Evolutionary conservation across 2,888 invertebrate species (phyloP), one percentile per base, ranked within the genome.

Genomic region (Xestia sexstrigata): DNA sequence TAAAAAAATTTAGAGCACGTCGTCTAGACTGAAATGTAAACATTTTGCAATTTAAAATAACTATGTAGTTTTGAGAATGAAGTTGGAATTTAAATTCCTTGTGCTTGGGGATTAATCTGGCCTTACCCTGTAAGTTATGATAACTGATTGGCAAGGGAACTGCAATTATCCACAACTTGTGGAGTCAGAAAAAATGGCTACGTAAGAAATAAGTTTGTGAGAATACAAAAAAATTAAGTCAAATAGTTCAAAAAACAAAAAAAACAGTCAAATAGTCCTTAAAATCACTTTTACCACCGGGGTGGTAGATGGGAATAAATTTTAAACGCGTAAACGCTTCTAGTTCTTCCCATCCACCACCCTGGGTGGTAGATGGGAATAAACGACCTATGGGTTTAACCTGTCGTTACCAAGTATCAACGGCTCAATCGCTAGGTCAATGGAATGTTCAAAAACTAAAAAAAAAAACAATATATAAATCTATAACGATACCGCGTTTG

Each of bases 401-500:
- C 49, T 17, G 35, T 35, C 23, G 7, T 26, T n/a, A 30, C 47
- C 15, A n/a, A 7, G 7, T 0, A 42, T n/a, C 8, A 45, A 45
- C 70, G 23, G 13, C 20, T 30, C 20, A 62, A 62, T 35, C 2
- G 11, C 4, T 15, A 45, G 17, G 11, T 49, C 62, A 63, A 47
- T 45, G 4, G 35, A 79, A 23, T 35, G 47, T 30, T n/a, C 39
- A 55, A 78, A 65, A 3, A 15, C n/a, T 15, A 30, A 70, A 55
- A 70, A 70, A 55, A 70, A 70, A 77, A 81, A 47, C 62, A 39
- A 15, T 30, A 81, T 49, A 30, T 42, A 58, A 73, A 65, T 71
- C 39, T 55, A n/a, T 47, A 72, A 81, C 35, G 26, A 63, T 63
- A 55, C 20, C 17, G 0, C 15, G 20, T 39, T 60, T 72, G 55